Percentiles rank a stretch among this genome's conserved stretches.
phyloP scores from a whole-genome alignment of 2,113 vertebrate species.

The Eulacestoma nigropectus region DNA sequence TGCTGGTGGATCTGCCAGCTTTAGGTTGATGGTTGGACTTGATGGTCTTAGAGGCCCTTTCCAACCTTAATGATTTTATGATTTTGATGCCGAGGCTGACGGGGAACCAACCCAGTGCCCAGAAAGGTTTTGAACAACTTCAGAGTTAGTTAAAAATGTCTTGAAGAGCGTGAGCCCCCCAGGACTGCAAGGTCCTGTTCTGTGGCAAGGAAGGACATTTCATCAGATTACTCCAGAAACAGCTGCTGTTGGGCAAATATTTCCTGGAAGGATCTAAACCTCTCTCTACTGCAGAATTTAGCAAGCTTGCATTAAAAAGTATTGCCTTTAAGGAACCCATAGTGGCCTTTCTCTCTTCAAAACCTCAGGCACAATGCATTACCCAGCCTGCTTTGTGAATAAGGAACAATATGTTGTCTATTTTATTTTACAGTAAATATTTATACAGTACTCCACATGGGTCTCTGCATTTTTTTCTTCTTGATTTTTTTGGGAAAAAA shows the following conservation, averaged over 20 bases:
- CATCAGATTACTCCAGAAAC: background rate
- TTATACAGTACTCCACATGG: background rate
- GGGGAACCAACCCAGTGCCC: background rate
- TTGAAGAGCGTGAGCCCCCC: background rate
- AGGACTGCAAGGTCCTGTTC: background rate
- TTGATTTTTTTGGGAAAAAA: background rate
- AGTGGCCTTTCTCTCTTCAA: background rate
- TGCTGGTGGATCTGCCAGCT: background rate
- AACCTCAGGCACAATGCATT: background rate
- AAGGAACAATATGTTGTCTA: background rate
- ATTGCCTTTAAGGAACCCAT: background rate
- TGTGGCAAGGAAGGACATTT: background rate
- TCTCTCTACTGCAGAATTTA: background rate
- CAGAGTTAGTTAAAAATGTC: background rate
- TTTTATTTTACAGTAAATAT: slow-evolving; percentile 34
- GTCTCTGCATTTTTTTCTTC: background rate
- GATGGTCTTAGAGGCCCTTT: background rate
- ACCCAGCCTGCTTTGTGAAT: background rate
- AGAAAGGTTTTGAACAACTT: background rate
- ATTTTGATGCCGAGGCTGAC: background rate
- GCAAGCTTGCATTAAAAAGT: background rate
- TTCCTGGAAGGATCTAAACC: background rate
- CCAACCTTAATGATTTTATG: background rate
- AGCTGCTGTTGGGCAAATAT: background rate
- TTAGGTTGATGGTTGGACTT: background rate